Base-by-base conservation (phyloP, 2,797 vertebrate species). In the Sebastes matsubarae region DNA sequence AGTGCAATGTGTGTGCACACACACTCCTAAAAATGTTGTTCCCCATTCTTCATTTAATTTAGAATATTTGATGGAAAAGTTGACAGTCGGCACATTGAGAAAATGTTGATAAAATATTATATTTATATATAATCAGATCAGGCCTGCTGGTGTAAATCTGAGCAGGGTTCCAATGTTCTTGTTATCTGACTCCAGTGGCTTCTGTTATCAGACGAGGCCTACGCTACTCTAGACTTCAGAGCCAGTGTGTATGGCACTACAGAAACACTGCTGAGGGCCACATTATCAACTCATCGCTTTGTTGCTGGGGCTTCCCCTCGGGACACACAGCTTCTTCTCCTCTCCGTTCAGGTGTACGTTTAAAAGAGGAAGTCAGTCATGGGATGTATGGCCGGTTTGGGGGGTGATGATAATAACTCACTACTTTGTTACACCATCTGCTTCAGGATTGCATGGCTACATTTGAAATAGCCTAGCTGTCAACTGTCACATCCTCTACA, bases 161-260 rank as follows among this genome's bases (percentile, higher is more conserved):
- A 81, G 70, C 69, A 34, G 1, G 25, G n/a, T 34, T 78, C 20
- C 65, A 69, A 38, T 86, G 74, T 84, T 32, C 79, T 50, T 75
- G 77, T 75, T 78, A 78, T 89, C 68, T 27, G 16, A 81, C 67
- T 83, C 20, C 59, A 61, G 76, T 75, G 74, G 50, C 57, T 83
- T 55, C 14, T 74, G 69, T 81, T 86, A 80, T 92, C 79, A 84
- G 85, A 85, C 1, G 8, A 80, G 75, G 22, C 68, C 58, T 67
- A 81, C 60, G 75, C 88, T 90, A 89, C 88, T 93, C 91, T 83
- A 80, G 77, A 83, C 85, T 87, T 84, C 90, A 86, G 87, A 90
- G 81, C 75, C 72, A 86, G 87, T 82, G 79, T 89, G 90, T 90
- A 90, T 89, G 89, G 84, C 55, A 55, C 77, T 30, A 81, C 73